Base-by-base conservation (phyloP, 30 jellyfish, hydroid and myxozoan species). In the Clytia hemisphaerica region DNA sequence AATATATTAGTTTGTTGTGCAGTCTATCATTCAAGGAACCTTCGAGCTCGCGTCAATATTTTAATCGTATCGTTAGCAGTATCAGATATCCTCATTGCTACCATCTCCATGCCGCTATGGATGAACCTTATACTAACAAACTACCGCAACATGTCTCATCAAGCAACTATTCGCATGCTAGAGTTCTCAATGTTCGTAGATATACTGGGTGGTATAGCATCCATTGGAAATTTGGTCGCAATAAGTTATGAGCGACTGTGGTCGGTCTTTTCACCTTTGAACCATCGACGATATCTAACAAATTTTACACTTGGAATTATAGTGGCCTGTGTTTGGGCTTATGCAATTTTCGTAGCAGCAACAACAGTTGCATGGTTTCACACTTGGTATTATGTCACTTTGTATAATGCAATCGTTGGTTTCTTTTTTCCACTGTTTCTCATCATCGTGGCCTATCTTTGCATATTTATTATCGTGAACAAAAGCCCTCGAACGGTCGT, bases 241-340 rank as follows among this genome's bases (percentile, higher is more conserved):
- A 88, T 88, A 53, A 88, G 97, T 37, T 88, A 47, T 75, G 97
- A 88, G 71, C 69, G 97, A 60, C 80, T 72, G 32, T 88, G 92
- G 92, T 88, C 97, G 22, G 83, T 88, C 21, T 66, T 70, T 59
- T 88, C 93, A 16, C 97, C 97, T 29, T 62, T 88, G 22, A 49
- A 92, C 21, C 97, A 88, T 73, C 94, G 97, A 0, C 88, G 94
- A 51, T 68, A 77, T 45, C 61, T 80, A 84, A 47, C 93, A 47
- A 80, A 58, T 42, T 59, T 76, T 15, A 72, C 77, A 63, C 85
- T 78, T 5, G 87, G 57, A 15, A 35, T 48, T 46, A 73, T 51
- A 25, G 44, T 75, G 32, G 50, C 66, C 0, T 67, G 48, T 28
- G 94, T 88, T 7, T 88, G 97, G 97, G 37, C 45, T 26, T 88